These are phyloP conservation scores for Cenopis cana DNA, from an alignment of 2,888 invertebrate genomes.

Conservation along the genomic window DNA sequence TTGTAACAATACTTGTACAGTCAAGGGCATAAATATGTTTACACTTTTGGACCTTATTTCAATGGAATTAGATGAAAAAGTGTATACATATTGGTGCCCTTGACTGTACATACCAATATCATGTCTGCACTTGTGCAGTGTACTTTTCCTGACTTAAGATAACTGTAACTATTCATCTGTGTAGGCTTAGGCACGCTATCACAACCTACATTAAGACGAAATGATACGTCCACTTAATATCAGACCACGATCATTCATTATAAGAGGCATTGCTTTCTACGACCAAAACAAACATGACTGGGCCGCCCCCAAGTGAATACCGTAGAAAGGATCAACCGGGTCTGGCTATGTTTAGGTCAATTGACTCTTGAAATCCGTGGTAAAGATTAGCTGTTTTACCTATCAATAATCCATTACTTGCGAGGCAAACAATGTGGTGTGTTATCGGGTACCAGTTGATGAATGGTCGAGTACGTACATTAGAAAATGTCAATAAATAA, in stretches of 20 bases:
- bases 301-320: background rate
- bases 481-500: conserved; percentile 85
- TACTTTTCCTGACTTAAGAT: conserved; percentile 47
- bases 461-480: conserved; percentile 74
- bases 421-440: conserved; percentile 79
- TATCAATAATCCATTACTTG: conserved; percentile 84
- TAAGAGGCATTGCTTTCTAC: conserved; percentile 33
- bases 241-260: conserved; percentile 73
- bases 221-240: conserved; percentile 77
- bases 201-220: conserved; percentile 70
- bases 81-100: too few species aligned
- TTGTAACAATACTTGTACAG: too few species aligned
- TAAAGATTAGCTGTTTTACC: conserved; percentile 76
- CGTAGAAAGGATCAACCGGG: conserved; percentile 42
- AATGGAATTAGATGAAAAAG: too few species aligned
- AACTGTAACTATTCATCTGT: conserved; percentile 73
- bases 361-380: conserved; percentile 68
- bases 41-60: too few species aligned
- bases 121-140: background rate
- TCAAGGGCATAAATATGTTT: too few species aligned
- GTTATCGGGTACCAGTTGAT: conserved; percentile 81
- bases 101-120: too few species aligned
- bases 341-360: conserved; percentile 60
- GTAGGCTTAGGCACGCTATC: conserved; percentile 70
- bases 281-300: conserved; percentile 12